Evolutionary conservation across 2,888 invertebrate species (phyloP).

Genomic region (Crossocerus cetratus): DNA sequence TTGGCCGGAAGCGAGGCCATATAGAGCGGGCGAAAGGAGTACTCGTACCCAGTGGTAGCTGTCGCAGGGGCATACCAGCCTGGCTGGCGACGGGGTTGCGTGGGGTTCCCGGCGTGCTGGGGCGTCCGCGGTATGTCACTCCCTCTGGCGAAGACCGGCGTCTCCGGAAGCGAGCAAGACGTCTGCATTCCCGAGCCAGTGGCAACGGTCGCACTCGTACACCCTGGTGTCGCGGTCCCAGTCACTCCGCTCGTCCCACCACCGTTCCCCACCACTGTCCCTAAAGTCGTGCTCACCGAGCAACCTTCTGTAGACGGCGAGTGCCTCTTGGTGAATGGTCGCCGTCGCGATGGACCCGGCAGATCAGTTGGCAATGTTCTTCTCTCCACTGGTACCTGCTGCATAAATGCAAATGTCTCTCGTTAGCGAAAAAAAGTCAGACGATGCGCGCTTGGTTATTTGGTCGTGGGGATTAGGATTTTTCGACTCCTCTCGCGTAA

Average conservation of each 20-base stretch:
- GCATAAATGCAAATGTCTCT: neutral
- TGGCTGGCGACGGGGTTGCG: slow-evolving; percentile 71
- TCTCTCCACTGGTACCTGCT: slow-evolving; percentile 79
- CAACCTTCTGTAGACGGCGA: slow-evolving; percentile 88
- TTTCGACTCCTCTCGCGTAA: neutral
- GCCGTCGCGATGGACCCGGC: slow-evolving; percentile 78
- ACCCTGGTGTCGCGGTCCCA: slow-evolving; percentile 89
- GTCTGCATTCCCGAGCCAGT: slow-evolving; percentile 83
- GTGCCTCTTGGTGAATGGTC: slow-evolving; percentile 76
- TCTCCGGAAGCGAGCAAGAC: slow-evolving; percentile 92
- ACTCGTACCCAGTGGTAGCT: slow-evolving; percentile 72
- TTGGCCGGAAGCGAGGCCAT: no score
- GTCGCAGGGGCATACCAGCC: slow-evolving; percentile 75
- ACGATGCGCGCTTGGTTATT: no score
- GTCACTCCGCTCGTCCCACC: slow-evolving; percentile 84
- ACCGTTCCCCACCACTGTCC: slow-evolving; percentile 83
- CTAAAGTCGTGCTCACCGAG: slow-evolving; percentile 89
- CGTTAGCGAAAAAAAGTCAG: neutral
- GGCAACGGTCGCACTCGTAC: slow-evolving; percentile 83
- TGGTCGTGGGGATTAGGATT: neutral
- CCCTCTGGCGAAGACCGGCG: slow-evolving; percentile 90
- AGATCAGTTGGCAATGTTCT: slow-evolving; percentile 86
- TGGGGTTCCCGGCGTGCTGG: slow-evolving; percentile 80
- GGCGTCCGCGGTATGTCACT: slow-evolving; percentile 90
- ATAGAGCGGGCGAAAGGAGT: no score